These are phyloP conservation scores for Philopotamus ludificatus DNA, from an alignment of 1,140 invertebrate genomes.

Conservation along the genomic window DNA sequence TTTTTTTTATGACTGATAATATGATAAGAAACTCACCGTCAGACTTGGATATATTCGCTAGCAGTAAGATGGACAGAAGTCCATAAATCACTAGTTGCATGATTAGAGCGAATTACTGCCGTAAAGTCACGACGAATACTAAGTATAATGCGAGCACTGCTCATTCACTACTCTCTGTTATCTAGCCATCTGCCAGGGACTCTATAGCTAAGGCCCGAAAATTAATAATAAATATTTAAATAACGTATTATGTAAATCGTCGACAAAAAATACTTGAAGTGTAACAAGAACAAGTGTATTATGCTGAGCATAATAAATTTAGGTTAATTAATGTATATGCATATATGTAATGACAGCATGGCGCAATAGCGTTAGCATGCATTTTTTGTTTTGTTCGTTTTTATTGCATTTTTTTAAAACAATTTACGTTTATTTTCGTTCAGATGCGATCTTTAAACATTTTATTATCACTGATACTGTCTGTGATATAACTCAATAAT, in stretches of 20 bases:
- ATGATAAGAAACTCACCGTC: too few species aligned
- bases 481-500: too few species aligned
- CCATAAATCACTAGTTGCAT: neutral
- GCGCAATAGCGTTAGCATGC: too few species aligned
- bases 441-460: too few species aligned
- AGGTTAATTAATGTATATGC: neutral
- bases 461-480: too few species aligned
- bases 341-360: neutral
- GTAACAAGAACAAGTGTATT: neutral
- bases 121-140: neutral
- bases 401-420: too few species aligned
- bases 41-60: too few species aligned
- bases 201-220: neutral
- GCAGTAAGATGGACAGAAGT: neutral
- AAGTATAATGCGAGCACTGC: neutral
- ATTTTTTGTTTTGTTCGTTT: too few species aligned
- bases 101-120: neutral
- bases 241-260: neutral
- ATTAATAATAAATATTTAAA: neutral
- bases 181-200: neutral
- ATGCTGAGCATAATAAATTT: neutral
- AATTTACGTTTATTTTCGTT: too few species aligned
- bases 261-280: neutral
- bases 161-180: slow-evolving; percentile 1
- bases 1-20: too few species aligned